A percentile compares a stretch with the other conserved stretches of the same genome.
phyloP scores from a whole-genome alignment of 2,113 vertebrate species.

The Catharus fuscescens region DNA sequence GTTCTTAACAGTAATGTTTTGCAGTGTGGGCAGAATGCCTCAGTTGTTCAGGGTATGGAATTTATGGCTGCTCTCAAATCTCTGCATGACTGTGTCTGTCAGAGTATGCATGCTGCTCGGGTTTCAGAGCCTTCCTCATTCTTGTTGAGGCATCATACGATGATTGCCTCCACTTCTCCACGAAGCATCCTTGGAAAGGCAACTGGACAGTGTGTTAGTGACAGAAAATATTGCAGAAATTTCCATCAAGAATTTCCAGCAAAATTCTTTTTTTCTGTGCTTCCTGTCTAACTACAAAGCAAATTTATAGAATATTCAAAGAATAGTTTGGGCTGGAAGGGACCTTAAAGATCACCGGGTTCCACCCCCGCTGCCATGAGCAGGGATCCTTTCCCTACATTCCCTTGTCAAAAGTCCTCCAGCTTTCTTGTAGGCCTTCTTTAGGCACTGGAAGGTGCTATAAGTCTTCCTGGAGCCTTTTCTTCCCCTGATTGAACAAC shows the following conservation, averaged over 20 bases:
- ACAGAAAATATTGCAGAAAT: neutral
- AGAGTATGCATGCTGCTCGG: neutral
- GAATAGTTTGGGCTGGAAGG: neutral
- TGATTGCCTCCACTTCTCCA: neutral
- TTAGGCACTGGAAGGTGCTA: neutral
- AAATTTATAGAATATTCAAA: neutral
- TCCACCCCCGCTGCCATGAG: neutral
- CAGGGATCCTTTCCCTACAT: neutral
- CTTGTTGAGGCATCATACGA: neutral
- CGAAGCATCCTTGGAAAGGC: neutral
- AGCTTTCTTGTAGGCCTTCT: neutral
- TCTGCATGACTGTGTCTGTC: neutral
- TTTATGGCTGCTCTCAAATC: neutral
- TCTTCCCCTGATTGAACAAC: neutral
- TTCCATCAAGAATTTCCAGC: neutral
- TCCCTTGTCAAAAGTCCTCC: neutral
- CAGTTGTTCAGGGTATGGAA: neutral
- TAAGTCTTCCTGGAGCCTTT: neutral
- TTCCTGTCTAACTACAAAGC: neutral
- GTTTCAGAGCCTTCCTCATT: neutral
- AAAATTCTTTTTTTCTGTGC: neutral
- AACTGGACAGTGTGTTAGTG: rapidly evolving
- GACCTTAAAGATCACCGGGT: neutral
- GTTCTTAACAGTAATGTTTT: neutral
- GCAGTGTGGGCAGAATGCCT: neutral